Evolutionary conservation across 2,113 vertebrate species (phyloP), one percentile per base, ranked within the genome.

Genomic region (Pygoscelis antarcticus): DNA sequence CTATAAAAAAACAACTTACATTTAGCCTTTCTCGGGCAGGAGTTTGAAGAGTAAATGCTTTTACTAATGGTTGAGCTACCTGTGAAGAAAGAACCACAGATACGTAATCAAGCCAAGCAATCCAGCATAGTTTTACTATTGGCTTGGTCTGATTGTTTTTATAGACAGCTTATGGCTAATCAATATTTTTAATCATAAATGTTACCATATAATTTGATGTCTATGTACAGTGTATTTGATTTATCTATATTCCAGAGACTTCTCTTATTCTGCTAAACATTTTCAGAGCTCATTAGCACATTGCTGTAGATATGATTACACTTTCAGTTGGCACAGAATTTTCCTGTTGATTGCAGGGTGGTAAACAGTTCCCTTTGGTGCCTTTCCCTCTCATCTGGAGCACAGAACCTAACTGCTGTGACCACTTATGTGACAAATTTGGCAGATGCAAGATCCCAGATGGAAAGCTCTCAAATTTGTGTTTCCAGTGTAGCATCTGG

Each of bases 341-440:
- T 98, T 97, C 86, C 81, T 96, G 93, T 96, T 98, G 97, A 98
- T 97, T 98, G 95, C 93, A 90, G 96, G 90, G 91, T 96, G 83
- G 97, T 97, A 96, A 98, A 98, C 83, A 84, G 80, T 94, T 98
- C 98, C 95, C 97, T 97, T 98, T 96, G 93, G 97, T 97, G 92
- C 72, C 61, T 98, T 98, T 98, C 64, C 82, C 97, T 97, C 93
- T 98, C 97, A 97, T 98, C 94, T 98, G 96, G 91, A 98, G 96
- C 96, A 91, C 90, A 97, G 85, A 98, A 97, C 68, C 85, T 96
- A 98, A 97, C 96, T 98, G 89, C 98, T 98, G 97, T 95, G 96
- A 97, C 97, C 96, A 98, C 97, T 98, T 98, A 97, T 34, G 87
- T 96, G 96, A 94, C 94, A 97, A 93, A 95, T 89, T 98, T 98